phyloP scores from a whole-genome alignment of 1,140 invertebrate species.

The Vanessa tameamea region DNA sequence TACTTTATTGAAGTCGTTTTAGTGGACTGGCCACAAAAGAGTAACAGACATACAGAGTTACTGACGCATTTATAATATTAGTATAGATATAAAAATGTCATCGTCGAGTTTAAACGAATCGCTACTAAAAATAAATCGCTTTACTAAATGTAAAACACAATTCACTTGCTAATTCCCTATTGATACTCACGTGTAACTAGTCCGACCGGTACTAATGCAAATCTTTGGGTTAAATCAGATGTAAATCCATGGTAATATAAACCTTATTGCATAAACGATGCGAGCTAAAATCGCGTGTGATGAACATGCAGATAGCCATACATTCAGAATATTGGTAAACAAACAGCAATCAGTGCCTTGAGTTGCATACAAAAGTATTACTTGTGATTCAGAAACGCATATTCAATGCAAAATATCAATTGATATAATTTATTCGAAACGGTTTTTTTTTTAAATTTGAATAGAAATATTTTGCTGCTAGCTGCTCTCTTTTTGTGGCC shows the following conservation, averaged over 20 bases:
- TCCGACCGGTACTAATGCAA: constrained; percentile 1
- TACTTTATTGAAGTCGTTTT: too few relatives aligned
- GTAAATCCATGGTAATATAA: not conserved
- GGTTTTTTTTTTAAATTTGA: not conserved
- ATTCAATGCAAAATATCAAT: too few relatives aligned
- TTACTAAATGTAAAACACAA: constrained; percentile 4
- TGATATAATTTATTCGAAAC: too few relatives aligned
- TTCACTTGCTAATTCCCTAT: constrained; percentile 4
- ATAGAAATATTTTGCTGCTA: not conserved
- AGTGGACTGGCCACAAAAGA: too few relatives aligned
- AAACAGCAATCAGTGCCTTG: not conserved
- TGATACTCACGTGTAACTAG: constrained; percentile 3
- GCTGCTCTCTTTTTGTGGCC: too few relatives aligned
- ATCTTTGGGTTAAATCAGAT: not conserved
- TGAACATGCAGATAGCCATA: not conserved
- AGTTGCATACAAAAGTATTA: constrained; percentile 2
- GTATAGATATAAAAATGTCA: too few relatives aligned
- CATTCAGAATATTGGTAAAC: not conserved
- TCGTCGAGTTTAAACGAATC: too few relatives aligned
- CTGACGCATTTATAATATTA: too few relatives aligned
- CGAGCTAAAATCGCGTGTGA: not conserved
- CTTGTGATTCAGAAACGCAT: not conserved
- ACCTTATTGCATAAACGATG: not conserved
- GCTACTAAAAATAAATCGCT: not conserved
- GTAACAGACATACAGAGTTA: too few relatives aligned